phyloP scores from a whole-genome alignment of 1,140 invertebrate genomes.

The Varroa destructor region DNA sequence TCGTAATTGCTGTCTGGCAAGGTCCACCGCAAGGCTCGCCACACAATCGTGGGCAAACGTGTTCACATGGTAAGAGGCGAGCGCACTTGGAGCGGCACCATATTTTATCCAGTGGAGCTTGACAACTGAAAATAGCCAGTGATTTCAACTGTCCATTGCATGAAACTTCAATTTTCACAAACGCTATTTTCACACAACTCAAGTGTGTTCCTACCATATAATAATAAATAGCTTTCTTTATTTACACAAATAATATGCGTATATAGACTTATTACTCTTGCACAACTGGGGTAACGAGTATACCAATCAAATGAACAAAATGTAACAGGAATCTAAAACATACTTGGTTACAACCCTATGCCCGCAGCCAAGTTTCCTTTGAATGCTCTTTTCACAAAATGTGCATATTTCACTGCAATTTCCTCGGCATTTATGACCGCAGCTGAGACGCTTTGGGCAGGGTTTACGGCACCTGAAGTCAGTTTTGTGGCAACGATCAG shows the following conservation, averaged over 20 bases:
- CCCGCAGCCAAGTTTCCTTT: slow-evolving; percentile 14
- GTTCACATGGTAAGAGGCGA: slow-evolving; percentile 30
- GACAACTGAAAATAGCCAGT: no score
- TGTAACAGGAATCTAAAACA: not conserved
- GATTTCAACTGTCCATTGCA: no score
- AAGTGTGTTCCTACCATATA: not conserved
- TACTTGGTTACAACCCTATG: slow-evolving; percentile 30
- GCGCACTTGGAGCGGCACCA: slow-evolving; percentile 18
- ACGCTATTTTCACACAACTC: no score
- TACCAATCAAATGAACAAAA: not conserved
- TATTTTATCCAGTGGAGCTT: not conserved
- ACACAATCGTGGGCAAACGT: slow-evolving; percentile 44
- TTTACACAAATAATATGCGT: not conserved
- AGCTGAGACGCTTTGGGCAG: slow-evolving; percentile 29
- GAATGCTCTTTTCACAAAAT: slow-evolving; percentile 28
- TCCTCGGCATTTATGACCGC: slow-evolving; percentile 31
- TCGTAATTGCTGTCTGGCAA: no score
- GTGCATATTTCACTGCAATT: slow-evolving; percentile 33
- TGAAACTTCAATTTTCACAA: no score
- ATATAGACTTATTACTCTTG: not conserved
- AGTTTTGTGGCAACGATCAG: slow-evolving; percentile 30
- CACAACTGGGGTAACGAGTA: not conserved
- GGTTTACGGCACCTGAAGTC: not conserved
- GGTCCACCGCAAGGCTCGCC: slow-evolving; percentile 45
- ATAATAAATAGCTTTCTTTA: not conserved